Conservation (phyloP, 2,888 invertebrate genomes). For the Xylota sylvarum region DNA sequence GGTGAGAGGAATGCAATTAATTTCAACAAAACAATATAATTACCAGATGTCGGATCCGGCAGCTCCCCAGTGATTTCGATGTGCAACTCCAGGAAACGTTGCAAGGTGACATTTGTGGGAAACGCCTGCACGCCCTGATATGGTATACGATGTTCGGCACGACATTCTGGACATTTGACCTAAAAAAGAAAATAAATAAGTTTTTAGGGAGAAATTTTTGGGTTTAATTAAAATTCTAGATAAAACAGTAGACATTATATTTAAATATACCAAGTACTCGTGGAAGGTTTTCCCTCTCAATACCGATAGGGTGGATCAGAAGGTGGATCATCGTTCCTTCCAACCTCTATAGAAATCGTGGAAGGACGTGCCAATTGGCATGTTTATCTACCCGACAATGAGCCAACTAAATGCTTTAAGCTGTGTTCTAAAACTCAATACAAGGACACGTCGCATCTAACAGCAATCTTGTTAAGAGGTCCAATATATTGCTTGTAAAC, state of each 20-base stretch:
- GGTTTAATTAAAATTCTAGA: not conserved
- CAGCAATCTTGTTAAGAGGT: too few relatives aligned
- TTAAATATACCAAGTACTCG: not conserved
- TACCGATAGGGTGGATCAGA: too few relatives aligned
- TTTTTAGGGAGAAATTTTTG: not conserved
- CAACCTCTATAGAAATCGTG: too few relatives aligned
- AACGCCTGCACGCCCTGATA: constrained; percentile 97
- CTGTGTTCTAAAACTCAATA: too few relatives aligned
- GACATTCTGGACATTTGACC: constrained; percentile 99
- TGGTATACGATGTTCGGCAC: constrained; percentile 98
- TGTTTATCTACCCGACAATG: too few relatives aligned
- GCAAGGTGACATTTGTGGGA: constrained; percentile 97
- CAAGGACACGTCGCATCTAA: too few relatives aligned
- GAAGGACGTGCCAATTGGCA: too few relatives aligned
- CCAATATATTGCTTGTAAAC: too few relatives aligned
- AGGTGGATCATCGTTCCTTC: too few relatives aligned
- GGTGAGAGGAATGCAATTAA: constrained; percentile 53
- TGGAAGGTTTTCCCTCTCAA: too few relatives aligned
- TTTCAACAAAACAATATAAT: constrained; percentile 74
- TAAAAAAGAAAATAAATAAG: constrained; percentile 82
- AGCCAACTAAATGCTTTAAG: too few relatives aligned
- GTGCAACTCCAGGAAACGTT: constrained; percentile 97
- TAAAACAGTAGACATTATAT: not conserved
- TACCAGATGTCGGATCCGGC: constrained; percentile 94
- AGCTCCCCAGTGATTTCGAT: constrained; percentile 96